Evolutionary conservation across 2,888 invertebrate species (phyloP).

Genomic region (Apodemia zela): DNA sequence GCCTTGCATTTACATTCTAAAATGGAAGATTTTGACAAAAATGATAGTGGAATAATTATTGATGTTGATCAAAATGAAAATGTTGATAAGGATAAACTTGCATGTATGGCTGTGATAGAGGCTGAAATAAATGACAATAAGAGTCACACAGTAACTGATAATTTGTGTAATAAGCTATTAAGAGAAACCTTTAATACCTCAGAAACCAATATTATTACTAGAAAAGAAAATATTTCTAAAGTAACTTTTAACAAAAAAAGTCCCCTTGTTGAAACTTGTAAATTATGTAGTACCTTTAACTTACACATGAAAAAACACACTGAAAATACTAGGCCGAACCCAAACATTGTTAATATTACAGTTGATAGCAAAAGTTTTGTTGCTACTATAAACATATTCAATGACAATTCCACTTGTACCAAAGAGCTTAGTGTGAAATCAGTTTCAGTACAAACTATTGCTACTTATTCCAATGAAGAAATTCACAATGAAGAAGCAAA

Average conservation of each 20-base stretch:
- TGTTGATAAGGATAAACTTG: slow-evolving; percentile 59
- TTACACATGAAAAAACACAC: background rate
- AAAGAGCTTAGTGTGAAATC: slow-evolving; percentile 31
- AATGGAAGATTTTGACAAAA: slow-evolving; percentile 36
- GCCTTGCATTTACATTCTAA: slow-evolving; percentile 23
- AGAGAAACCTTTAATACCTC: slow-evolving; percentile 11
- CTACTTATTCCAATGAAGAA: slow-evolving; percentile 5
- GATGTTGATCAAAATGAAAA: slow-evolving; percentile 48
- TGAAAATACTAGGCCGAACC: slow-evolving; percentile 21
- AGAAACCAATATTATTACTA: slow-evolving; percentile 13
- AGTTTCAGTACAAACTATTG: slow-evolving; percentile 51
- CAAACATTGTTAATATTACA: slow-evolving; percentile 26
- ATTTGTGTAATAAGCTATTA: background rate
- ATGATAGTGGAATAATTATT: slow-evolving; percentile 57
- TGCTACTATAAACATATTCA: slow-evolving; percentile 43
- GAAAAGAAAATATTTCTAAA: slow-evolving; percentile 29
- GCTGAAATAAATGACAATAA: slow-evolving; percentile 40
- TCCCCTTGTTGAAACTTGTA: slow-evolving; percentile 44
- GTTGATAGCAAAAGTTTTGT: slow-evolving; percentile 29
- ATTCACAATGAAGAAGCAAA: background rate
- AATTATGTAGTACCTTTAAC: slow-evolving; percentile 34
- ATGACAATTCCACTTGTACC: slow-evolving; percentile 32
- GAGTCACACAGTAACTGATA: background rate
- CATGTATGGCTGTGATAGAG: slow-evolving; percentile 52
- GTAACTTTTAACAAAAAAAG: slow-evolving; percentile 58